Percentiles rank a stretch among this genome's conserved stretches.
Conservation (phyloP, 2,888 invertebrate species). For the Crematogaster levior region DNA sequence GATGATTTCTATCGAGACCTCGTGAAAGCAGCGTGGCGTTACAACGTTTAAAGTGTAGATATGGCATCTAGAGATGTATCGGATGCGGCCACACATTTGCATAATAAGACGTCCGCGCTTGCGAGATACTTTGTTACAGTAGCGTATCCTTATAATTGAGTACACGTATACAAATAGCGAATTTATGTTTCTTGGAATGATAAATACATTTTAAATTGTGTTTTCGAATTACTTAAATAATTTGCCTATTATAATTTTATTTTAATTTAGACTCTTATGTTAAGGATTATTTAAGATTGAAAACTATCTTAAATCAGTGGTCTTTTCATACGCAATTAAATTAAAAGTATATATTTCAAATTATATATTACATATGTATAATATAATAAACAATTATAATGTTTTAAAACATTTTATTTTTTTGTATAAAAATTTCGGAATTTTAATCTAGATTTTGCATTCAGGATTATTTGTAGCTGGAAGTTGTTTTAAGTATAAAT, state of each 20-base stretch:
- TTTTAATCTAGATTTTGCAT: not conserved
- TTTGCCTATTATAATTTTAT: not conserved
- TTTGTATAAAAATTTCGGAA: not conserved
- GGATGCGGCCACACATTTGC: slow-evolving; percentile 32
- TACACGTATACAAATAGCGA: not conserved
- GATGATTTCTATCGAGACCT: slow-evolving; percentile 46
- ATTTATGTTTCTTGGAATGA: not conserved
- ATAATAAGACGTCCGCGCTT: slow-evolving; percentile 31
- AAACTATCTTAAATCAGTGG: not conserved
- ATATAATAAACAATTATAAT: not conserved
- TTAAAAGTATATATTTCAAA: not conserved
- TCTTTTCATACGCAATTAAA: not conserved
- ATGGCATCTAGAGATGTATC: slow-evolving; percentile 17
- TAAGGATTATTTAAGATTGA: not conserved
- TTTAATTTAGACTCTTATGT: not conserved
- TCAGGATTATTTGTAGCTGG: not conserved
- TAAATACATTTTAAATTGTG: not conserved
- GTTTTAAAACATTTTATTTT: not conserved
- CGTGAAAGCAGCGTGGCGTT: slow-evolving; percentile 40
- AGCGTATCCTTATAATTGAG: not conserved
- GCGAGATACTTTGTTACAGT: slow-evolving; percentile 15
- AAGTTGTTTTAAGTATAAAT: not conserved
- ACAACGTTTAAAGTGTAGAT: slow-evolving; percentile 21
- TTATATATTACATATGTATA: too few relatives aligned
- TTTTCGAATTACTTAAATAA: not conserved